phyloP scores from a whole-genome alignment of 2,797 vertebrate genomes.

The Artibeus jamaicensis region DNA sequence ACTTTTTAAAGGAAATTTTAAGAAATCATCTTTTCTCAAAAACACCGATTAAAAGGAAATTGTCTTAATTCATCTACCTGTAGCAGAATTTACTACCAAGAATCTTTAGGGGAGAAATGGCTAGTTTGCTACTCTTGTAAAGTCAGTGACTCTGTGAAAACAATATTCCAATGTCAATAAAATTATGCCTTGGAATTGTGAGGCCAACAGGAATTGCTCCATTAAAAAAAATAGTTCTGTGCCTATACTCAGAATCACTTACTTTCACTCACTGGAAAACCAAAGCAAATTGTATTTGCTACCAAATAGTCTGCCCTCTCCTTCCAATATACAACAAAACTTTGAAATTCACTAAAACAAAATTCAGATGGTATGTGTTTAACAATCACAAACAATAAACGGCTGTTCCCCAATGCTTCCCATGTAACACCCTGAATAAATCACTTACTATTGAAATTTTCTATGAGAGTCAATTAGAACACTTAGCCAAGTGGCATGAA shows the following conservation, averaged over 20 bases:
- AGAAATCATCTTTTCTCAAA: background rate
- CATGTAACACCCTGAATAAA: background rate
- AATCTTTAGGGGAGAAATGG: background rate
- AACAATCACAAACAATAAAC: background rate
- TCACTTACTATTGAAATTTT: background rate
- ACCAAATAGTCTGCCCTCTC: constrained; percentile 50
- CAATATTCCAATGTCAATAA: constrained; percentile 34
- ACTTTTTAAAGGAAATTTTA: background rate
- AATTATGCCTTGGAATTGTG: constrained; percentile 55
- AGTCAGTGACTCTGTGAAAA: constrained; percentile 46
- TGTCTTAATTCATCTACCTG: background rate
- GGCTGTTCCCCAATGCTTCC: background rate
- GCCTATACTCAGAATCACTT: constrained; percentile 2
- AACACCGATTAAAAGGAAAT: background rate
- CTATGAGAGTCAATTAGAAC: background rate
- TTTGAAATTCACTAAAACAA: constrained; percentile 44
- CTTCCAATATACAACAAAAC: background rate
- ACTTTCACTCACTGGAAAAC: constrained; percentile 21
- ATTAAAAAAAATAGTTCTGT: background rate
- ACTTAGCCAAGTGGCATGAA: constrained; percentile 7
- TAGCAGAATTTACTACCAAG: background rate
- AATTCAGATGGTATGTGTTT: background rate
- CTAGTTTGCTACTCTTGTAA: background rate
- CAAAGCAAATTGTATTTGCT: constrained; percentile 53
- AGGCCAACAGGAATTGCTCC: constrained; percentile 45